Percentiles rank a stretch among this genome's conserved stretches.
Evolutionary conservation across 2,113 vertebrate species (phyloP).

Genomic region (Seriola quinqueradiata): DNA sequence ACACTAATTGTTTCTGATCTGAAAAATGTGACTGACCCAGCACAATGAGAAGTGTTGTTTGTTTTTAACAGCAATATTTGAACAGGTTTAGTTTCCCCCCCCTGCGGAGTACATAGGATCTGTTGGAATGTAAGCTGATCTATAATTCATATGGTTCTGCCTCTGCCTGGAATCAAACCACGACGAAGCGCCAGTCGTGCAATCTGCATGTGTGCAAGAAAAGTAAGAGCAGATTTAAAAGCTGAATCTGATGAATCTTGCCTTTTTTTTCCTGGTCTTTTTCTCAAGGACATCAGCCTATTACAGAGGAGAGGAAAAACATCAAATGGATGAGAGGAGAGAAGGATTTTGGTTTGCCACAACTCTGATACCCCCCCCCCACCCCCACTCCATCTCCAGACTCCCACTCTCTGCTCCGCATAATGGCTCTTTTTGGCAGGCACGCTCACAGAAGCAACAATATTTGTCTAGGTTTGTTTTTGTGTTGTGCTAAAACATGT

Average conservation of each 20-base stretch:
- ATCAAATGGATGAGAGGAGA: constrained; percentile 43
- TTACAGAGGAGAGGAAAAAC: constrained; percentile 32
- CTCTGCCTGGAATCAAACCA: constrained; percentile 45
- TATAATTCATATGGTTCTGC: constrained; percentile 78
- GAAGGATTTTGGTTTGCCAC: constrained; percentile 51
- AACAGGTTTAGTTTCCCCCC: constrained; percentile 21
- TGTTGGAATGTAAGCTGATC: constrained; percentile 61
- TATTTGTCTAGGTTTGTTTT: background rate
- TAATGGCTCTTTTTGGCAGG: constrained; percentile 33
- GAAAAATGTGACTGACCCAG: constrained; percentile 48
- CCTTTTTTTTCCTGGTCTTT: background rate
- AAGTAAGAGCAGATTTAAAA: constrained; percentile 41
- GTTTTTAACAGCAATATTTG: constrained; percentile 45
- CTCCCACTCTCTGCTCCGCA: constrained; percentile 11
- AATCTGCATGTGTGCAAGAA: constrained; percentile 21
- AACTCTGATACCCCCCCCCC: background rate
- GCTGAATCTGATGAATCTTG: constrained; percentile 21
- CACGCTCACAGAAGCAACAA: background rate
- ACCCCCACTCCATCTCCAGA: constrained; percentile 13
- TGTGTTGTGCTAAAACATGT: background rate
- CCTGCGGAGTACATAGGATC: constrained; percentile 26
- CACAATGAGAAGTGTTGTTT: constrained; percentile 49
- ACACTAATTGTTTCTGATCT: constrained; percentile 54
- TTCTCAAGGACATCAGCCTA: constrained; percentile 42
- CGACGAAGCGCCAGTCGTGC: constrained; percentile 11